Evolutionary conservation across 2,888 invertebrate genomes (phyloP), one percentile per base, ranked within the genome.

Genomic region (Sesia apiformis): DNA sequence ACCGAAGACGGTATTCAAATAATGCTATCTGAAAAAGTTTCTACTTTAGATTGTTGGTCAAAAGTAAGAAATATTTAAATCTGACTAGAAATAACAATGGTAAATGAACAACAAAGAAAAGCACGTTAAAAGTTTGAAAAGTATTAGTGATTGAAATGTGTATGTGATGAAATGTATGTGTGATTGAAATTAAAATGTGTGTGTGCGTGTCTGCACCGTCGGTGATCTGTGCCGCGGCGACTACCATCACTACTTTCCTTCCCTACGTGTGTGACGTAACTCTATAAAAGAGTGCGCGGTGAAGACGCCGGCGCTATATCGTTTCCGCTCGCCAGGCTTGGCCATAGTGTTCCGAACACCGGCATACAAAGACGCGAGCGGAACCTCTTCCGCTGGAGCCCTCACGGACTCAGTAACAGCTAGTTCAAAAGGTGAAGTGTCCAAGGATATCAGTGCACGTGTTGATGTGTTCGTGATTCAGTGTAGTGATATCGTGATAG

Each of bases 161-260:
- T 23, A 23, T 23, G 23, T 23, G n/a, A n/a, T 23, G 23, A 23
- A 23, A 23, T 23, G 23, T 23, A 2, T 23, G 2, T 23, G 23
- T 23, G 23, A 23, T 23, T 23, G 23, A 23, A 23, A 23, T 23
- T 23, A 23, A 23, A 23, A 23, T 23, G 23, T 1, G 23, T 23
- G 23, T 23, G 23, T 23, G 23, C 53, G 53, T 64, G 61, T 85
- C 86, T 85, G 73, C 63, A 63, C 60, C 63, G 58, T 74, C 69
- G 69, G 63, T 83, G 74, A 62, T 87, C 86, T 85, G 67, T 83
- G 86, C 54, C 65, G 62, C 65, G 58, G 63, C 69, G 69, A 63
- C 78, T 79, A 72, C 89, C 89, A 87, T 87, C 87, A 83, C 89
- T 84, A 88, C 89, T 89, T 89, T 89, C 88, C 82, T 87, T 85